phyloP scores from a whole-genome alignment of 2,113 vertebrate genomes.

The Sinosuthora webbiana region DNA sequence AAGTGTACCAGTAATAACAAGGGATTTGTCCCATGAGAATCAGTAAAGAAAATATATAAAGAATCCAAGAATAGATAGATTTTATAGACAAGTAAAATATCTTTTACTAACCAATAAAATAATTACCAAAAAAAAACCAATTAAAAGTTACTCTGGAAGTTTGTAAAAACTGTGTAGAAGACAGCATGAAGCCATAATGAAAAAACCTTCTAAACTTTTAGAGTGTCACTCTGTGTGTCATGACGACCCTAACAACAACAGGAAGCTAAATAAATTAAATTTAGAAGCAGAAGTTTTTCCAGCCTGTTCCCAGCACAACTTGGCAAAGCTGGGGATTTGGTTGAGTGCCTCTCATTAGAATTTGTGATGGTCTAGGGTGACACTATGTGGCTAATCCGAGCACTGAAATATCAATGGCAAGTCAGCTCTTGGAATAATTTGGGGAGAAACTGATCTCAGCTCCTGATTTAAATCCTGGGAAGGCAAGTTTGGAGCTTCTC shows the following conservation, averaged over 20 bases:
- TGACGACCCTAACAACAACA: not conserved
- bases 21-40: not conserved
- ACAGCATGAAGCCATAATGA: not conserved
- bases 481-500: not conserved
- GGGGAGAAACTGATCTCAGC: not conserved
- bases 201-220: not conserved
- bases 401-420: constrained; percentile 19
- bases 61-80: not conserved
- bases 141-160: not conserved
- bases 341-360: not conserved
- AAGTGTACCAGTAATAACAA: not conserved
- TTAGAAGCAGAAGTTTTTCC: not conserved
- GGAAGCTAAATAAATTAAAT: not conserved
- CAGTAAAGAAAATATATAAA: not conserved
- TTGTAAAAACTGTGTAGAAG: not conserved
- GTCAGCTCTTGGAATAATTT: not conserved
- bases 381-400: constrained; percentile 67
- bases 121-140: not conserved
- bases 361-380: constrained; percentile 64
- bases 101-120: not conserved
- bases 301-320: not conserved
- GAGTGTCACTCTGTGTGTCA: not conserved
- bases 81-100: not conserved
- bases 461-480: not conserved
- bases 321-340: not conserved